A percentile compares a stretch with the other conserved stretches of the same genome.
phyloP scores from a whole-genome alignment of 2,888 invertebrate genomes.

The Orthonevra nobilis region DNA sequence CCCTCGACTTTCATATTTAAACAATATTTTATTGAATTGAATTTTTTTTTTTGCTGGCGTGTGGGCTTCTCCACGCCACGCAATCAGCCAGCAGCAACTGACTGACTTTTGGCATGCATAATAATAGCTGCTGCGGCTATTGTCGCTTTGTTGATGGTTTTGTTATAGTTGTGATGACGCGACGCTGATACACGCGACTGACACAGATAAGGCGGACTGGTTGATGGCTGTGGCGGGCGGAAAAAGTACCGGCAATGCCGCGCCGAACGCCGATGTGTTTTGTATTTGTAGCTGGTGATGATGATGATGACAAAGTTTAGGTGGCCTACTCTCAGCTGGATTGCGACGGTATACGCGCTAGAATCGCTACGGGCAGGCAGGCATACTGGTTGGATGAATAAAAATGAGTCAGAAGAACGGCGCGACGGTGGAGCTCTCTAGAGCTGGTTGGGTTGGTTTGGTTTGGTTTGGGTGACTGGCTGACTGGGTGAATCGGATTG shows the following conservation, averaged over 20 bases:
- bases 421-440: constrained; percentile 49
- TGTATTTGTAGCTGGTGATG: constrained; percentile 1
- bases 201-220: constrained; percentile 53
- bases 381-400: constrained; percentile 38
- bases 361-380: constrained; percentile 48
- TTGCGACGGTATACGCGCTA: constrained; percentile 29
- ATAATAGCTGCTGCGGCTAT: constrained; percentile 23
- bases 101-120: constrained; percentile 52
- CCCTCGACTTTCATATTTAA: no score
- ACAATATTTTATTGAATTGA: neutral
- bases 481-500: constrained; percentile 60
- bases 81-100: constrained; percentile 42
- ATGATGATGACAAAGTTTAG: constrained; percentile 39
- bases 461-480: constrained; percentile 39
- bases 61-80: no score
- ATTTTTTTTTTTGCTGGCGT: neutral
- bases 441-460: constrained; percentile 56
- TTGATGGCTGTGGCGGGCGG: neutral
- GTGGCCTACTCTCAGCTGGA: constrained; percentile 21
- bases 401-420: constrained; percentile 45
- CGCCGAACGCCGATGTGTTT: constrained; percentile 5
- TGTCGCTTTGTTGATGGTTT: constrained; percentile 15
- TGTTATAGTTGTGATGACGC: constrained; percentile 22
- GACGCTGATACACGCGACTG: constrained; percentile 50
- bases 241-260: constrained; percentile 12